Conservation (phyloP, 2,797 vertebrate species). For the Lutjanus campechanus region DNA sequence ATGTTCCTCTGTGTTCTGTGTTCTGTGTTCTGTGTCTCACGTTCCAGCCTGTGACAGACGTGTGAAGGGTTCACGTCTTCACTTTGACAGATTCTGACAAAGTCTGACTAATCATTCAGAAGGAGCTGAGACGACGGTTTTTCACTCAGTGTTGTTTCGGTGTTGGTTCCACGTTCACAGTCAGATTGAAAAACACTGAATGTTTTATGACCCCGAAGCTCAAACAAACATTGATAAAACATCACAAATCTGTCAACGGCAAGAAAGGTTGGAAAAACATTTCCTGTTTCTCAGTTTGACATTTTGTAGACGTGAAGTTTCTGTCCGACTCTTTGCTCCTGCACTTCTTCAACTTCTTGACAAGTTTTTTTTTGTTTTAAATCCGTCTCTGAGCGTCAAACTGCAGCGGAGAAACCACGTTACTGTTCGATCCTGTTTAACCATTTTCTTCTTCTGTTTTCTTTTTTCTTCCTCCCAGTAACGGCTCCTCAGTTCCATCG, state of each 20-base stretch:
- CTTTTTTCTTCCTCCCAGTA: slow-evolving; percentile 79
- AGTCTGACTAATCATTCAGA: neutral
- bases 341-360: neutral
- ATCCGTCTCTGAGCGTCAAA: neutral
- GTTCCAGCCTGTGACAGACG: neutral
- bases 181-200: slow-evolving; percentile 2
- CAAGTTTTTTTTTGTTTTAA: neutral
- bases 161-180: neutral
- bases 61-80: neutral
- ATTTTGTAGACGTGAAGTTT: neutral
- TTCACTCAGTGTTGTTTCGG: neutral
- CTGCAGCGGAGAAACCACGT: neutral
- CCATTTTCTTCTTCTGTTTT: slow-evolving; percentile 42
- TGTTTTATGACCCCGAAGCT: slow-evolving; percentile 2
- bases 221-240: neutral
- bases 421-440: slow-evolving; percentile 43
- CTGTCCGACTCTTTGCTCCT: neutral
- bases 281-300: slow-evolving; percentile 9
- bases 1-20: too few species aligned
- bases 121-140: neutral
- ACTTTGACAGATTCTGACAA: neutral
- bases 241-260: neutral
- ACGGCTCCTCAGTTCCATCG: slow-evolving; percentile 73
- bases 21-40: neutral
- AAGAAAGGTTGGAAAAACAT: neutral